phyloP scores from a whole-genome alignment of 30 jellyfish, hydroid and myxozoan genomes.

The Hydractinia symbiolongicarpus region DNA sequence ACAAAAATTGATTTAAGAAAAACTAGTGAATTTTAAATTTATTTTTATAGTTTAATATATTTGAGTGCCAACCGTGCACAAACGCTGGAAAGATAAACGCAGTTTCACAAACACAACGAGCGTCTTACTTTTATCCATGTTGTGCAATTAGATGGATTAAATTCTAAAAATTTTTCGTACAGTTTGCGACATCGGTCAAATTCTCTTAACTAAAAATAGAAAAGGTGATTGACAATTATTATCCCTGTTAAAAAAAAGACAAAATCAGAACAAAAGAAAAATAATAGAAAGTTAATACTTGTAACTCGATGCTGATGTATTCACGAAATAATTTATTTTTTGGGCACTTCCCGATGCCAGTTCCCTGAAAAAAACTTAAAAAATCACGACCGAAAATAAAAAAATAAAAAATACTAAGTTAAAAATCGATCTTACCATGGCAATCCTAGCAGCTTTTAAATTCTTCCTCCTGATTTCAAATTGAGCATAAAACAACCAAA shows the following conservation, averaged over 20 bases:
- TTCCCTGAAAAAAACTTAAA: constrained; percentile 51
- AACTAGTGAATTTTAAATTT: not conserved
- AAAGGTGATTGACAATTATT: not conserved
- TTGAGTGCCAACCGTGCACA: no score
- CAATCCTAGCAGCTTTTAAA: constrained; percentile 70
- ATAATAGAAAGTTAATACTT: constrained; percentile 26
- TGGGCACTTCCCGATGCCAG: constrained; percentile 96
- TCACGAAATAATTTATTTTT: constrained; percentile 76
- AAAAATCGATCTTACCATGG: constrained; percentile 44
- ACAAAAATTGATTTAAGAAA: not conserved
- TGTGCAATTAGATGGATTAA: constrained; percentile 92
- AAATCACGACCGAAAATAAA: not conserved
- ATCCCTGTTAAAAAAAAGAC: not conserved
- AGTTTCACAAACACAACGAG: not conserved
- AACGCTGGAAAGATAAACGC: no score
- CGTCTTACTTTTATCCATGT: constrained; percentile 88
- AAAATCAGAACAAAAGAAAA: no score
- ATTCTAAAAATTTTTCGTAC: constrained; percentile 88
- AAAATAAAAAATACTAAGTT: not conserved
- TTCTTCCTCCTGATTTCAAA: constrained; percentile 81
- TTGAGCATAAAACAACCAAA: constrained; percentile 90
- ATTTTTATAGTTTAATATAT: not conserved
- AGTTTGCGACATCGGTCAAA: constrained; percentile 90
- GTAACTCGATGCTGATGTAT: constrained; percentile 83
- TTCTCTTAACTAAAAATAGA: constrained; percentile 71